These are phyloP conservation scores for Aleiodes sp. DNA, from an alignment of 1,140 invertebrate genomes.

Conservation along the genomic window DNA sequence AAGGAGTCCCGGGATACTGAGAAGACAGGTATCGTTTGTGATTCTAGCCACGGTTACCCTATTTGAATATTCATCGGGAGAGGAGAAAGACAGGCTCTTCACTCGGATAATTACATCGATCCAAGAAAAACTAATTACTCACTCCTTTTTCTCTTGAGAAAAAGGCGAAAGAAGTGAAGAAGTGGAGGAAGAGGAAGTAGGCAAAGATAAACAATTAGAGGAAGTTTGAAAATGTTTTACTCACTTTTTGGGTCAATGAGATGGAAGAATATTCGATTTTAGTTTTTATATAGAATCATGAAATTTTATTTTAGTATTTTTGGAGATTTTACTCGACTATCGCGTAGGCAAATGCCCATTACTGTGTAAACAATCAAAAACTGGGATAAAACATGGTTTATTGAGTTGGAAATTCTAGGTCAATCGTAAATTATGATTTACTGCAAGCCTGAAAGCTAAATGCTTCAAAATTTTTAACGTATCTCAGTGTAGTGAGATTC, in stretches of 20 bases:
- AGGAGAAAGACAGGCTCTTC: constrained; percentile 11
- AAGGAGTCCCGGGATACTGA: constrained; percentile 9
- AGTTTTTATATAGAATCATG: not conserved
- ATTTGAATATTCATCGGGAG: constrained; percentile 30
- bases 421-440: constrained; percentile 3
- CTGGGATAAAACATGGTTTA: not conserved
- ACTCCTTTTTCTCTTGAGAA: not conserved
- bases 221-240: not conserved
- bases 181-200: not conserved
- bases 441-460: too few relatives aligned
- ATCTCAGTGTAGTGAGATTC: too few relatives aligned
- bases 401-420: not conserved
- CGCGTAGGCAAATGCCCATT: not conserved
- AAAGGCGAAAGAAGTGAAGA: too few relatives aligned
- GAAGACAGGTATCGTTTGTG: constrained; percentile 24
- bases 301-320: not conserved
- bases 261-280: not conserved
- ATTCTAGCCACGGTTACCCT: constrained; percentile 18
- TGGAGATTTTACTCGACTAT: not conserved
- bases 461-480: not conserved
- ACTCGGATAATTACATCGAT: constrained; percentile 10
- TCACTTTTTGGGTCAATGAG: too few relatives aligned
- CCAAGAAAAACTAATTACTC: constrained; percentile 8
- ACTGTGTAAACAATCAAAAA: not conserved
- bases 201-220: not conserved